A percentile compares a stretch with the other conserved stretches of the same genome.
These are phyloP conservation scores for Lepidocyrtinus sp. DNA, from an alignment of 2,888 invertebrate genomes.

Conservation along the genomic window DNA sequence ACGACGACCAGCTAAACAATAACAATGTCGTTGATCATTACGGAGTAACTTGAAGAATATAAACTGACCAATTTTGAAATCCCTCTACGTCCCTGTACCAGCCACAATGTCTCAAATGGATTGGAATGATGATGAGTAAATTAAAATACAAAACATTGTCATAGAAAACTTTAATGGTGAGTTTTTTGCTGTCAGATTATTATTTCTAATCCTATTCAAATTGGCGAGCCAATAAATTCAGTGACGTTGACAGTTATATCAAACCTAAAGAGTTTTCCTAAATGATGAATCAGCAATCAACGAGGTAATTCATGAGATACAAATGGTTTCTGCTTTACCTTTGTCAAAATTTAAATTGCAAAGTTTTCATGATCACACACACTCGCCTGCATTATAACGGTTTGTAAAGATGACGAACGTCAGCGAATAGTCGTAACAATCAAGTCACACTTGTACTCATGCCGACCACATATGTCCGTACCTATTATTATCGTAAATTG, in stretches of 20 bases:
- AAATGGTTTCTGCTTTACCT: neutral
- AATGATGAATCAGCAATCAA: constrained; percentile 9
- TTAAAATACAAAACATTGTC: neutral
- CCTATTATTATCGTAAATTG: constrained; percentile 5
- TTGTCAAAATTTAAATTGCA: neutral
- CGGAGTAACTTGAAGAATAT: neutral
- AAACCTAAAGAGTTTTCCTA: neutral
- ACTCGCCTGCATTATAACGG: too few relatives aligned
- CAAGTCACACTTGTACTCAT: neutral
- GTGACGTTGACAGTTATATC: constrained; percentile 9
- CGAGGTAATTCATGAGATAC: neutral
- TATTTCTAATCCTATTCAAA: neutral
- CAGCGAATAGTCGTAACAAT: too few relatives aligned
- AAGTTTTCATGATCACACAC: constrained; percentile 6
- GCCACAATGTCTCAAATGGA: neutral
- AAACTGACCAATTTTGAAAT: neutral
- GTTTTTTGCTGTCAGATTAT: neutral
- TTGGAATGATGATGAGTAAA: neutral
- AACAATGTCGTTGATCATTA: constrained; percentile 4
- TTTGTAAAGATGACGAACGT: too few relatives aligned
- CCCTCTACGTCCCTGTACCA: neutral
- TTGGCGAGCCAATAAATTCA: constrained; percentile 16
- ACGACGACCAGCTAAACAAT: constrained; percentile 12
- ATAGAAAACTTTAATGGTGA: too few relatives aligned
- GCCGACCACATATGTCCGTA: neutral